These are phyloP conservation scores for Campopleginae sp. DNA, from an alignment of 2,888 invertebrate genomes.

Conservation along the genomic window DNA sequence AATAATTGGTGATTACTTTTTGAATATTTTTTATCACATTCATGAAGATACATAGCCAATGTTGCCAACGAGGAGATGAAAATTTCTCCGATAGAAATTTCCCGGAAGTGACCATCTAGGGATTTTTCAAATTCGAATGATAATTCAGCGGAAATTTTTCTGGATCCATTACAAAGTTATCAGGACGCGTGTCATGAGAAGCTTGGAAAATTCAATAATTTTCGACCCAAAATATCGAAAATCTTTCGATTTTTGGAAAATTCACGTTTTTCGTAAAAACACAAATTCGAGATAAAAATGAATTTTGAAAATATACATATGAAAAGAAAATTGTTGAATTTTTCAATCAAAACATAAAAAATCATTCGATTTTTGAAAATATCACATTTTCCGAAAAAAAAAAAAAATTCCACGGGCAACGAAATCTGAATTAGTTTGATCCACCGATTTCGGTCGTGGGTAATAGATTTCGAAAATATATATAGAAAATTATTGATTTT, in stretches of 20 bases:
- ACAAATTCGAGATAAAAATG: background rate
- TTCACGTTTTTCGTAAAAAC: background rate
- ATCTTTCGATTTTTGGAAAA: background rate
- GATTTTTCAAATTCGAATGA: background rate
- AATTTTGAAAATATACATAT: background rate
- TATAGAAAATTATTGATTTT: too few relatives aligned
- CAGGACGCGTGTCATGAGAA: too few relatives aligned
- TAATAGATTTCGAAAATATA: too few relatives aligned
- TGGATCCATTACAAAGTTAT: too few relatives aligned
- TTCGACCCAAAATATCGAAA: background rate
- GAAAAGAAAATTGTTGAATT: too few relatives aligned
- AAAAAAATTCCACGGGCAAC: too few relatives aligned
- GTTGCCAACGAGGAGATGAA: background rate
- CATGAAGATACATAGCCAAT: background rate
- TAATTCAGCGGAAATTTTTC: background rate
- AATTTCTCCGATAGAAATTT: background rate
- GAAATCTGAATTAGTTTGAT: too few relatives aligned
- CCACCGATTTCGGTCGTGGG: too few relatives aligned
- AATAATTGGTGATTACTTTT: background rate
- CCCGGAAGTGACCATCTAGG: background rate
- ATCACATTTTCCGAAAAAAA: too few relatives aligned
- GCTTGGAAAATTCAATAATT: background rate
- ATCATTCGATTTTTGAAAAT: too few relatives aligned
- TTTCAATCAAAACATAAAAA: too few relatives aligned
- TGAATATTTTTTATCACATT: background rate